Base-by-base conservation (phyloP, 2,888 invertebrate species). In the Cataglyphis rosenhaueri region DNA sequence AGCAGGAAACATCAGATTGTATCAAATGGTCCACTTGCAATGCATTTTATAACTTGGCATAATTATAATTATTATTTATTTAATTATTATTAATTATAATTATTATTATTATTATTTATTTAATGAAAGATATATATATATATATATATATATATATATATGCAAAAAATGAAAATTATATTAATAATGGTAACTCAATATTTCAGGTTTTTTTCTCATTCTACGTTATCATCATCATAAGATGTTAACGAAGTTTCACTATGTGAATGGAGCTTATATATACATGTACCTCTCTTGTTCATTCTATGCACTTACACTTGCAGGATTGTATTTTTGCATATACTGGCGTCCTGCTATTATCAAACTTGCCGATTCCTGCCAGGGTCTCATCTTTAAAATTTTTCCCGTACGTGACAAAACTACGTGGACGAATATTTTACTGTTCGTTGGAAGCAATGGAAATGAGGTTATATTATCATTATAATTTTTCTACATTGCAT, bases 311-410 rank as follows among this genome's bases (percentile, higher is more conserved):
- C 91, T 90, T 83, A 92, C 92, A 29, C 70, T 79, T 70, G 83
- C 15, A n/a, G 86, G 70, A 59, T 84, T 84, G 10, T 61, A 81
- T 73, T 88, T 92, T 41, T 88, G 64, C n/a, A 85, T 81, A 65
- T 91, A 35, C 6, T 35, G 87, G 73, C 89, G 86, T 48, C 96
- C 95, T 83, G 96, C 95, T 89, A 97, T 93, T 92, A 97, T 96
- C 92, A 97, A 93, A 92, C 96, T 96, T 65, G 97, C 96, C 25
- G 97, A 96, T 93, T 96, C 96, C 91, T 96, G 96, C 96, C 96
- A 96, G 91, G 94, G 92, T 94, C 96, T 96, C 92, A 95, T 93
- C 75, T 70, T 76, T 15, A 32, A 3, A 35, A 29, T 55, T 57
- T 52, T 73, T 29, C 29, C 0, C 0, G 5, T 15, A 6, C 15